Evolutionary conservation across 1,140 invertebrate species (phyloP).

Genomic region (Drosophila lowei): DNA sequence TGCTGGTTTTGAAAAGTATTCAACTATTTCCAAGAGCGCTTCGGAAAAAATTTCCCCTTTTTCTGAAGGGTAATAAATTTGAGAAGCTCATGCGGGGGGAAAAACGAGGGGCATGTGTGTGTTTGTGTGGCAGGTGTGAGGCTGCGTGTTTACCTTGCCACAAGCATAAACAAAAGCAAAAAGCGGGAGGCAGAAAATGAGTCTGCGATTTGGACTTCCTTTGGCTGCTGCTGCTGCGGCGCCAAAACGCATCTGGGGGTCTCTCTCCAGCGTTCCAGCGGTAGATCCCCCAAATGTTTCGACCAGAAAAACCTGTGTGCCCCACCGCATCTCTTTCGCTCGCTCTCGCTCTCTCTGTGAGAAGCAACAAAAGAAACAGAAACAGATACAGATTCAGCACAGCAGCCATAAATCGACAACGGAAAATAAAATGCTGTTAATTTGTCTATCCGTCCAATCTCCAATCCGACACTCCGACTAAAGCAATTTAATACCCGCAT

Average conservation of each 20-base stretch:
- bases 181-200: slow-evolving; percentile 48
- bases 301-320: slow-evolving; percentile 47
- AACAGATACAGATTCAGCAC: slow-evolving; percentile 25
- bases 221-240: slow-evolving; percentile 42
- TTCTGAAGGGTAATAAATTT: slow-evolving; percentile 69
- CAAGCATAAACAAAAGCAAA: slow-evolving; percentile 62
- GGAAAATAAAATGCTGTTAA: slow-evolving; percentile 61
- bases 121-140: slow-evolving; percentile 3
- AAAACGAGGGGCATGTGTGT: background rate
- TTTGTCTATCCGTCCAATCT: slow-evolving; percentile 68
- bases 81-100: slow-evolving; percentile 6
- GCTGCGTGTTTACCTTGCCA: slow-evolving; percentile 73
- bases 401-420: slow-evolving; percentile 42
- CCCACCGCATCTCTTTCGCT: slow-evolving; percentile 1
- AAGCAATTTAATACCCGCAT: slow-evolving; percentile 59
- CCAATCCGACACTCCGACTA: slow-evolving; percentile 49
- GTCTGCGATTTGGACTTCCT: slow-evolving; percentile 70
- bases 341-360: slow-evolving; percentile 5
- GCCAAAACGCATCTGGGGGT: slow-evolving; percentile 59
- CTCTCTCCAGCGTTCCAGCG: slow-evolving; percentile 11
- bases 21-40: slow-evolving; percentile 46
- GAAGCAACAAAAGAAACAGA: background rate
- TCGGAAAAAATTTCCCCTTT: slow-evolving; percentile 60
- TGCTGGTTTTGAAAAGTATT: slow-evolving; percentile 52
- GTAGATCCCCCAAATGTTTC: slow-evolving; percentile 48